phyloP scores from a whole-genome alignment of 2,113 vertebrate species.

The Chaetodon trifascialis region DNA sequence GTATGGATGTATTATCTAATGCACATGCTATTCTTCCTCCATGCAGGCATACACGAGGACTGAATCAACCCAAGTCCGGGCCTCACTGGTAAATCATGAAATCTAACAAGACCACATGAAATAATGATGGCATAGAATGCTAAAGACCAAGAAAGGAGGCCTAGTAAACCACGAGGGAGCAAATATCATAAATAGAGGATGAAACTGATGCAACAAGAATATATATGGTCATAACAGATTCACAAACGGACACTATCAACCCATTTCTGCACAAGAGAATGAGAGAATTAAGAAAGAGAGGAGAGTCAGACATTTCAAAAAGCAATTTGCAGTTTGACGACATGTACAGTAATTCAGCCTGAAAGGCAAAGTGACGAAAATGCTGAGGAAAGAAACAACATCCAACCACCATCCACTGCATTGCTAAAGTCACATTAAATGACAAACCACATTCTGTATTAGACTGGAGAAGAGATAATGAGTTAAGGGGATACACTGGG shows the following conservation, averaged over 20 bases:
- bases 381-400: conserved; percentile 22
- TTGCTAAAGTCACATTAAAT: conserved; percentile 3
- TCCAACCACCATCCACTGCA: neutral
- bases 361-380: conserved; percentile 6
- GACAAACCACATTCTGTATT: neutral
- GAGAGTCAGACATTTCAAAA: conserved; percentile 26
- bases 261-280: conserved; percentile 1
- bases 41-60: neutral
- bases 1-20: neutral
- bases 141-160: conserved; percentile 1
- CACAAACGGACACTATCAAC: conserved; percentile 12
- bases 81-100: conserved; percentile 29
- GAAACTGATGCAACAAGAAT: conserved; percentile 14
- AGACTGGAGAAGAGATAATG: conserved; percentile 24
- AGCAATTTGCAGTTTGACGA: conserved; percentile 38
- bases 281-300: neutral
- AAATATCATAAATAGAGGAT: conserved; percentile 21
- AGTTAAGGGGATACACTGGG: conserved; percentile 49
- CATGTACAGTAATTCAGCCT: conserved; percentile 14
- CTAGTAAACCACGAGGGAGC: neutral
- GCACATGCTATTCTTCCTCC: neutral
- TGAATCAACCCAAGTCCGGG: neutral
- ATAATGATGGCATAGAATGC: conserved; percentile 7
- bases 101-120: conserved; percentile 32
- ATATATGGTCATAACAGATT: conserved; percentile 16